Evolutionary conservation across 2,797 vertebrate genomes (phyloP), one percentile per base, ranked within the genome.

Genomic region (Epinephelus awoara): DNA sequence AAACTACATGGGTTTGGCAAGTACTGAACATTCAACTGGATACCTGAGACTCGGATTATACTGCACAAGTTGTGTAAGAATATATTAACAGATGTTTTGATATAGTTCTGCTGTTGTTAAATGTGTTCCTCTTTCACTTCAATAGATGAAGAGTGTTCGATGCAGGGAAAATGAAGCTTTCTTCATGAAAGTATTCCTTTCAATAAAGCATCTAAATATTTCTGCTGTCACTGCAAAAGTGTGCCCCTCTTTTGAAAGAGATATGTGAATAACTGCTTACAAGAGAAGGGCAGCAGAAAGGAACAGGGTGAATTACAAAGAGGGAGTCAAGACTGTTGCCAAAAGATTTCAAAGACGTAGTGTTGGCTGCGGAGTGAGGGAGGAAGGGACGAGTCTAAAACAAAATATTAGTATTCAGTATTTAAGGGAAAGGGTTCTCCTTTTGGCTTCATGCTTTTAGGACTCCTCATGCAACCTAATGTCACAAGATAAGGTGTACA

Each of bases 311-410:
- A 69, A 63, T 75, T 50, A 61, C 72, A 76, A 75, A 59, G 23
- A 56, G 5, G 0, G 25, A 71, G 46, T 46, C 21, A 46, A 62
- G 50, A 78, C 52, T 25, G 78, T 57, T 75, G 77, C 77, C 49
- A 68, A 56, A 67, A 85, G 42, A 78, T 80, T 47, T 74, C 29
- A 67, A 72, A 77, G 77, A 71, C 0, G 17, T 17, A 38, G 64
- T 27, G 57, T 23, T 74, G 18, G 67, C 25, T 62, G 23, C 7
- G 5, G 10, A 54, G 23, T 12, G 42, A 47, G 18, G 56, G 12
- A 63, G 18, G 56, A 10, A 63, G 47, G 61, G 17, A 34, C 17
- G 1, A 8, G 34, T 51, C 49, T 17, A 21, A 29, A 58, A 29
- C 56, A 46, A 46, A 50, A 23, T n/a, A 67, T 27, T 4, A 8